Evolutionary conservation across 2,113 vertebrate genomes (phyloP), one percentile per base, ranked within the genome.

Genomic region (Dryoscopus gambensis): DNA sequence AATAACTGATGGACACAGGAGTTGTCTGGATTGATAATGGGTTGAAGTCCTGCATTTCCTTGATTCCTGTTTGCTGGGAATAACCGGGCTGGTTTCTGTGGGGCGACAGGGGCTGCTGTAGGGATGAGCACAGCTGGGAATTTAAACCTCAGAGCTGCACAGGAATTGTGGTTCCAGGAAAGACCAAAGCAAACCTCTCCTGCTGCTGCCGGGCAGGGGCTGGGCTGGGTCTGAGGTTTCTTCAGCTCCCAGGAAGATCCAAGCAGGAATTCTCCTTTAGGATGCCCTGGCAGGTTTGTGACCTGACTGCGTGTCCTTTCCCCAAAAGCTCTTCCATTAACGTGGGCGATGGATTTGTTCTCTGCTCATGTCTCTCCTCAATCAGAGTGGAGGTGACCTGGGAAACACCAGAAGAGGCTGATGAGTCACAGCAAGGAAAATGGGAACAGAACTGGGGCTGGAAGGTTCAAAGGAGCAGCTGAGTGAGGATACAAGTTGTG

Each of bases 211-310:
- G 19, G 55, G 40, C 28, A 44, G 70, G 59, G 68, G 6, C 35
- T 70, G 73, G 28, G 6, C 11, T 2, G 3, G 6, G 1, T 13
- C 18, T 60, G 40, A 1, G 37, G 53, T 7, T 5, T 1, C 3
- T 13, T 12, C 18, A 53, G 68, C 50, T 65, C 13, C 40, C 17
- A 9, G 7, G 24, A 31, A 5, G 16, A 28, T 20, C 3, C 5
- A 31, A 35, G 35, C 50, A 23, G 18, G 30, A 15, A 35, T 28
- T 6, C 12, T 35, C 55, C 60, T 17, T 25, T 8, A 15, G 40
- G 2, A 1, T 33, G 47, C 6, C 44, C 70, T 49, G 33, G 52
- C 37, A 35, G 47, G 22, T 28, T 7, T 39, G 28, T 6, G 60
- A 39, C 40, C 5, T 22, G 39, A 35, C 55, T 3, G 0, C 9